These are phyloP conservation scores for Fulmarus glacialis DNA, from an alignment of 2,113 vertebrate species.

Conservation along the genomic window DNA sequence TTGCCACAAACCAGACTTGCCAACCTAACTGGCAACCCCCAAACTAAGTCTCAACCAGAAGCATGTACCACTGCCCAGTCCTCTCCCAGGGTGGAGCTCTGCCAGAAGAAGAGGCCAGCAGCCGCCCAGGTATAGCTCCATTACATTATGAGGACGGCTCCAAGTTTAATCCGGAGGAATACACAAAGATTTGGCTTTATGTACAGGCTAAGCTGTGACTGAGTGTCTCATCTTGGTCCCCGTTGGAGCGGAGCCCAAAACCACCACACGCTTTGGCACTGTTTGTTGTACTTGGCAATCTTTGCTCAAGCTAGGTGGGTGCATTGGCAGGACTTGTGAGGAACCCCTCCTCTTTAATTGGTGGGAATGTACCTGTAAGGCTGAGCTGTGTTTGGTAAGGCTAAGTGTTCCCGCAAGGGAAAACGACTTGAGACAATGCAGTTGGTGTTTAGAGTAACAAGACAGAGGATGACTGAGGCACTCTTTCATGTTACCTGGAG, in stretches of 20 bases:
- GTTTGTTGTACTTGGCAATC: conserved; percentile 62
- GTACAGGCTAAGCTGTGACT: conserved; percentile 54
- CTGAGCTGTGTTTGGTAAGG: conserved; percentile 66
- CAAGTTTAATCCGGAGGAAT: conserved; percentile 22
- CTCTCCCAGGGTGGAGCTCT: not conserved
- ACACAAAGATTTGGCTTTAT: conserved; percentile 48
- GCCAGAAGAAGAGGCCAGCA: conserved; percentile 10
- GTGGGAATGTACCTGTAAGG: conserved; percentile 67
- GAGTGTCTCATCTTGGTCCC: conserved; percentile 62
- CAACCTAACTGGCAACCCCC: not conserved
- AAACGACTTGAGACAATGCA: conserved; percentile 63
- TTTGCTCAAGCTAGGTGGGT: conserved; percentile 58
- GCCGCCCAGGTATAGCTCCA: not conserved
- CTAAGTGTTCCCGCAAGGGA: conserved; percentile 68
- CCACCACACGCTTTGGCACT: conserved; percentile 63
- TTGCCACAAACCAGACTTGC: conserved; percentile 17
- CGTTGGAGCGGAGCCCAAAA: conserved; percentile 30
- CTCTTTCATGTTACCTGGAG: conserved; percentile 65
- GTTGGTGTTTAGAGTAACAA: conserved; percentile 68
- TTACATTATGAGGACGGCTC: not conserved
- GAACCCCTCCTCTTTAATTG: conserved; percentile 73
- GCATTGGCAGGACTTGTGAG: conserved; percentile 72
- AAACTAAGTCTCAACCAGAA: conserved; percentile 6
- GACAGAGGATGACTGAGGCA: conserved; percentile 59
- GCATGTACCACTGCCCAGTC: not conserved